Evolutionary conservation across 2,888 invertebrate species (phyloP).

Genomic region (Beris chalybata): DNA sequence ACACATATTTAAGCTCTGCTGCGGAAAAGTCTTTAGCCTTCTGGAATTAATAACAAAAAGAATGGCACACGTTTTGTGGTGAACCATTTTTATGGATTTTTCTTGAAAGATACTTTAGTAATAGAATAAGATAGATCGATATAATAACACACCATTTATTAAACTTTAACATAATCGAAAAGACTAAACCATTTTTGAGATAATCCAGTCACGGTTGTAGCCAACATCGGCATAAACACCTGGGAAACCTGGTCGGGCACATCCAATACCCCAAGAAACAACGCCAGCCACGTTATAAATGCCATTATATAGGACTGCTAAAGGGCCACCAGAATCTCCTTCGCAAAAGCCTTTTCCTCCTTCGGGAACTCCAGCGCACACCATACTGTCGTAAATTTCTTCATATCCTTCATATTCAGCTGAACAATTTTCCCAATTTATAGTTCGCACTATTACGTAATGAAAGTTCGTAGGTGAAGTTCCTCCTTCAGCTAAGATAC

Average conservation of each 20-base stretch:
- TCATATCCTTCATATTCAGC: neutral
- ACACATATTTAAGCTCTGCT: no score
- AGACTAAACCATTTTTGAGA: neutral
- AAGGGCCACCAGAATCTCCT: conserved; percentile 53
- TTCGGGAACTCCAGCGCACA: conserved; percentile 60
- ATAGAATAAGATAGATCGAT: neutral
- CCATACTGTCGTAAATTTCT: conserved; percentile 57
- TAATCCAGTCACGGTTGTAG: conserved; percentile 54
- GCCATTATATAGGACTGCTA: no score
- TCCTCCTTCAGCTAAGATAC: conserved; percentile 4
- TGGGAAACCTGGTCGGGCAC: conserved; percentile 32
- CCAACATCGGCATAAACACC: conserved; percentile 40
- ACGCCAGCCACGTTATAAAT: no score
- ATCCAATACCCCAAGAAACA: conserved; percentile 37
- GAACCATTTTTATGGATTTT: neutral
- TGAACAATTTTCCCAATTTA: neutral
- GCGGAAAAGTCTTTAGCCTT: no score
- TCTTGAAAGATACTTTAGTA: neutral
- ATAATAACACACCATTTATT: neutral
- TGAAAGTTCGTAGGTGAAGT: neutral
- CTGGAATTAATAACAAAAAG: no score
- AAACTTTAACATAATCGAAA: neutral
- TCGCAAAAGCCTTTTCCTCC: conserved; percentile 57
- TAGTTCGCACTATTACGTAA: neutral
- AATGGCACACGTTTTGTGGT: neutral